phyloP scores from a whole-genome alignment of 2,888 invertebrate species.

The Acleris holmiana region DNA sequence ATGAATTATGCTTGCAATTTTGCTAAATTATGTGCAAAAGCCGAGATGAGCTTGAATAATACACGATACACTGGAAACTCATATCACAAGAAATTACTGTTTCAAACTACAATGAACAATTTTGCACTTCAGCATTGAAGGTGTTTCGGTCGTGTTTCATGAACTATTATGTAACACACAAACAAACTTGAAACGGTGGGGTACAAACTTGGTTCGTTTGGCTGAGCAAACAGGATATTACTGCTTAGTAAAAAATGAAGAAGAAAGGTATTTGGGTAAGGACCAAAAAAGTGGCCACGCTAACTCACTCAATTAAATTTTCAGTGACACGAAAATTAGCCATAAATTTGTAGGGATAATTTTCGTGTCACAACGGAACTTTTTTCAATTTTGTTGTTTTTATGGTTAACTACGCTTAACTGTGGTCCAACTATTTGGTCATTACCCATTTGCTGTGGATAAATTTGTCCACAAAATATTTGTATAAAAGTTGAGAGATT shows the following conservation, averaged over 20 bases:
- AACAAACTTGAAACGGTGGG: conserved; percentile 1
- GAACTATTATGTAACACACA: conserved; percentile 3
- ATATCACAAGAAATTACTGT: conserved; percentile 26
- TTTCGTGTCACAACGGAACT: too few relatives aligned
- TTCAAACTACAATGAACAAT: conserved; percentile 34
- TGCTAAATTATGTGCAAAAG: conserved; percentile 49
- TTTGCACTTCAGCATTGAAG: conserved; percentile 21
- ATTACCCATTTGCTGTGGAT: too few relatives aligned
- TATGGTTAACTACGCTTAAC: too few relatives aligned
- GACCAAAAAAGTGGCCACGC: too few relatives aligned
- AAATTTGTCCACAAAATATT: too few relatives aligned
- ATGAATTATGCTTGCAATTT: conserved; percentile 51
- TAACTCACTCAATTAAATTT: too few relatives aligned
- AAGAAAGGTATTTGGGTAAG: too few relatives aligned
- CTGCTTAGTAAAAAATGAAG: not conserved
- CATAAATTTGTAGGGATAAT: too few relatives aligned
- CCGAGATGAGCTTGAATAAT: conserved; percentile 35
- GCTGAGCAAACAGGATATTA: not conserved
- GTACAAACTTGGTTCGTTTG: not conserved
- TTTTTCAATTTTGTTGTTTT: too few relatives aligned
- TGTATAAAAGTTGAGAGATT: too few relatives aligned
- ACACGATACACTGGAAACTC: conserved; percentile 29
- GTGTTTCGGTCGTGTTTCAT: conserved; percentile 3
- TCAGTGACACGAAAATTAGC: too few relatives aligned
- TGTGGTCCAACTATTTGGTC: too few relatives aligned